Base-by-base conservation (phyloP, 92 coral and sea anemone species). In the Micromussa lordhowensis region DNA sequence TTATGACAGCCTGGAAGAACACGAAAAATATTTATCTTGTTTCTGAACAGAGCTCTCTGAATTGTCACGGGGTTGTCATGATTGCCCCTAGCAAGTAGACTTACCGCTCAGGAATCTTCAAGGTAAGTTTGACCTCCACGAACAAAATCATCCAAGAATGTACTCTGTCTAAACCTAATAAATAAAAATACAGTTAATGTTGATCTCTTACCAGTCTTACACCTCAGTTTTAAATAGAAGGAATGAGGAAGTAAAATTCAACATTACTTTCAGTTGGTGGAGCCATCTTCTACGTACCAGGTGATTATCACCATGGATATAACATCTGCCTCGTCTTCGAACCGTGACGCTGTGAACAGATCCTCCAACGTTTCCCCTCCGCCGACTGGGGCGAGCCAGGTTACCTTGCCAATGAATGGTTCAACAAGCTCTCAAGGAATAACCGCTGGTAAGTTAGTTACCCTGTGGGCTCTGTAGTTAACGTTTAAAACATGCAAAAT, bases 261-360 rank as follows among this genome's bases (percentile, higher is more conserved):
- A 18, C 17, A 32, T 32, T 6, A 2, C 21, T 3, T 2, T 71
- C 17, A 30, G 7, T 4, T 15, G 16, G 40, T 15, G 76, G 21
- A 71, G 40, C 49, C 11, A 71, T 71, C 22, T 57, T 74, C 7
- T 34, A 26, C 4, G n/a, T 24, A 7, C 14, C 30, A 84, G 81
- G 17, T 16, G 26, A 58, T 26, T 38, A 30, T 19, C 31, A 19
- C 4, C 18, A 70, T 32, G 13, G 57, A 73, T 34, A 84, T 74
- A 79, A 68, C 53, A 63, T 75, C 88, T 35, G 58, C 74, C 35
- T 57, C 38, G n/a, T 35, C 80, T 19, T 57, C 88, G n/a, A 55
- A 72, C 30, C 18, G 70, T 35, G 44, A 55, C 28, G 14, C 57
- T 28, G 21, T 40, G 53, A 84, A 48, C 26, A 49, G 75, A 84